Base-by-base conservation (phyloP, 2,888 invertebrate genomes). In the Empis livida region DNA sequence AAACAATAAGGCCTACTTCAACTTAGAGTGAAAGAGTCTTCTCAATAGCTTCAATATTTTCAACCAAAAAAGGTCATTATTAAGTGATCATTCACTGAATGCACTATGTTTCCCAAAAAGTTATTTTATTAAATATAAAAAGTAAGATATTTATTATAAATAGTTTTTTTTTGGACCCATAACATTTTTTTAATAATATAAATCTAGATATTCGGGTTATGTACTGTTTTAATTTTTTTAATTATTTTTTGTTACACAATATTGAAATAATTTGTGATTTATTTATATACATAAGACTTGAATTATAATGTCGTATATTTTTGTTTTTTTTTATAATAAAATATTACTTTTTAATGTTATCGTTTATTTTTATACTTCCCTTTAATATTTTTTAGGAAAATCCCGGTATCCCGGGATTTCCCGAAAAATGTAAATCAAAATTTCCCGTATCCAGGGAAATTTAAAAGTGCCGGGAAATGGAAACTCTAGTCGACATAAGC, bases 391-490 rank as follows among this genome's bases (percentile, higher is more conserved):
- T 39, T 17, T 20, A 39, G 39, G 37, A 37, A 37, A 37, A 37
- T 14, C 17, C 39, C 39, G 11, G 39, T 39, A 39, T 39, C 23
- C 23, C 35, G 39, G 39, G 39, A 39, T 39, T 39, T 39, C 38
- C 38, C 38, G 38, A 39, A 39, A 37, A 39, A 39, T 16, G 6
- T 10, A 41, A 41, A 14, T 41, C 14, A 11, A 23, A n/a, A 23
- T 27, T 41, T 27, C 40, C 40, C 39, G 39, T 39, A 17, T 41
- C 40, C 40, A 11, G 27, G 41, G 41, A n/a, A 41, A 41, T 41
- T 41, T 27, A 41, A 41, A 41, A 41, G 41, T 41, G 41, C 41
- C 41, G 41, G 41, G 41, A 41, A 41, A 41, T 41, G 41, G 41
- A 41, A 41, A 41, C 41, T 41, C 41, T 41, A 41, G 20, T 20